A percentile compares a stretch with the other conserved stretches of the same genome.
phyloP scores from a whole-genome alignment of 2,797 vertebrate genomes.

The Avahi laniger region DNA sequence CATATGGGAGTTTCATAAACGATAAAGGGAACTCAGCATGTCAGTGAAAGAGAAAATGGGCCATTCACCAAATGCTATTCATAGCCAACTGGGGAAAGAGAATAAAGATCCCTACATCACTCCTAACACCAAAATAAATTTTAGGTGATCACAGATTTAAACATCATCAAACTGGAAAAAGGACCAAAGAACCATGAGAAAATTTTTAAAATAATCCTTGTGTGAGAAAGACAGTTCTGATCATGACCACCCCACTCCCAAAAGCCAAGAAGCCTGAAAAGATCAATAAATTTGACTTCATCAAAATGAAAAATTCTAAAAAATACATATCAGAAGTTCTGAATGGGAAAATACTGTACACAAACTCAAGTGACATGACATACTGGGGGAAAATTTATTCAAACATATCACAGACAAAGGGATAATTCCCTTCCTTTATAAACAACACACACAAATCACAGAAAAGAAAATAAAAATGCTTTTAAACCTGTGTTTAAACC shows the following conservation, averaged over 20 bases:
- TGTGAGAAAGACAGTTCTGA: neutral
- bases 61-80: neutral
- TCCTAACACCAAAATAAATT: neutral
- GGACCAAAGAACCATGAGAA: neutral
- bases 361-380: neutral
- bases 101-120: neutral
- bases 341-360: neutral
- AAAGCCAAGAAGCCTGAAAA: neutral
- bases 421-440: neutral
- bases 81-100: neutral
- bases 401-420: neutral
- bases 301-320: neutral
- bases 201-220: neutral
- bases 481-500: neutral
- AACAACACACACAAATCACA: neutral
- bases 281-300: neutral
- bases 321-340: neutral
- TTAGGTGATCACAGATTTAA: neutral
- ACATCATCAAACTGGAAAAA: neutral
- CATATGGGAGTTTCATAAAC: neutral
- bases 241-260: neutral
- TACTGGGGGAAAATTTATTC: neutral
- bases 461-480: neutral
- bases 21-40: neutral
- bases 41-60: neutral